A percentile compares a stretch with the other conserved stretches of the same genome.
Evolutionary conservation across 2,797 vertebrate species (phyloP).

Genomic region (Pristis pectinata): DNA sequence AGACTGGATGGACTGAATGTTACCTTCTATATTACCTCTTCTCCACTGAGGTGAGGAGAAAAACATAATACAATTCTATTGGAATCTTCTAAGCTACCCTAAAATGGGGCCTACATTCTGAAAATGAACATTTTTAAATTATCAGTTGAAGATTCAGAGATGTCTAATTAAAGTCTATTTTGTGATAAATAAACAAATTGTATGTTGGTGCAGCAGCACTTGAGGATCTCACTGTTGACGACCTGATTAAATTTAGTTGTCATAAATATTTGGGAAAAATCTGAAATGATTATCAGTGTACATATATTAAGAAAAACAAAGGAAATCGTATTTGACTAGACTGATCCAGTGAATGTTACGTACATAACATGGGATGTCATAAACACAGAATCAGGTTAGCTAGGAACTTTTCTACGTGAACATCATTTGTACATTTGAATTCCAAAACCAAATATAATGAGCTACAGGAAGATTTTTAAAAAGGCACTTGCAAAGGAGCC

Average conservation of each 20-base stretch:
- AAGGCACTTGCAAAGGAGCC: not conserved
- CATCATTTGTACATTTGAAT: no score
- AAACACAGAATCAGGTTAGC: not conserved
- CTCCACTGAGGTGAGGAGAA: no score
- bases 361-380: not conserved
- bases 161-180: not conserved
- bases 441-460: not conserved
- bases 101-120: not conserved
- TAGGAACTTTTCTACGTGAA: not conserved
- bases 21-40: no score
- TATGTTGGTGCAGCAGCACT: not conserved
- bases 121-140: not conserved
- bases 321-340: not conserved
- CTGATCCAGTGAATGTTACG: not conserved
- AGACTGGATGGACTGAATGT: no score
- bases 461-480: not conserved
- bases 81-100: not conserved
- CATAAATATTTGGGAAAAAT: no score
- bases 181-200: not conserved
- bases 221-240: no score
- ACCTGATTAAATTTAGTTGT: no score
- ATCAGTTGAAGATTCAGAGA: not conserved
- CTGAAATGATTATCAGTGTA: no score
- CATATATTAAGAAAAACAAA: no score
- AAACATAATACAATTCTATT: not conserved